phyloP scores from a whole-genome alignment of 2,888 invertebrate species.

The Isoperla grammatica region DNA sequence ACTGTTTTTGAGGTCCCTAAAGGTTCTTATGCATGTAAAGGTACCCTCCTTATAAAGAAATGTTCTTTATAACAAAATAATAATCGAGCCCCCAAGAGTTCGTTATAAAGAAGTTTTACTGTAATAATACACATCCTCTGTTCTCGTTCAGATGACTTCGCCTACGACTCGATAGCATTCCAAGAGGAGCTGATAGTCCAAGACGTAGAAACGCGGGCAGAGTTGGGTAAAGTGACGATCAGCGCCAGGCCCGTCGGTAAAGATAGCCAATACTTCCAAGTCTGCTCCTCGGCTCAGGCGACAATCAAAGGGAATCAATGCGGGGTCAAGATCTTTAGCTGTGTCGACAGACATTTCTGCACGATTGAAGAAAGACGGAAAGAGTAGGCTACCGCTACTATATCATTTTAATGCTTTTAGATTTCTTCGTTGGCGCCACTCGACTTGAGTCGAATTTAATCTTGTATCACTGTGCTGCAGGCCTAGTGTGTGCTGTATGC shows the following conservation, averaged over 20 bases:
- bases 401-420: not conserved
- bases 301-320: not conserved
- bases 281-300: not conserved
- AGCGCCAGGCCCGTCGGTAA: not conserved
- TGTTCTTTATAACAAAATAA: too few species aligned
- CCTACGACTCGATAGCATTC: not conserved
- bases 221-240: slow-evolving; percentile 1
- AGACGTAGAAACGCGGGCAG: not conserved
- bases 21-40: too few species aligned
- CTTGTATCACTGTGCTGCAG: not conserved
- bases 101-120: too few species aligned
- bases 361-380: slow-evolving; percentile 10
- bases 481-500: too few species aligned
- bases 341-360: slow-evolving; percentile 6
- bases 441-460: too few species aligned
- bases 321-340: not conserved
- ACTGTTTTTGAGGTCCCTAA: too few species aligned
- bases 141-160: too few species aligned
- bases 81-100: too few species aligned
- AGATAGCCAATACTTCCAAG: not conserved
- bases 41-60: too few species aligned
- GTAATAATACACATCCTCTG: too few species aligned
- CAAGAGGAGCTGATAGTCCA: slow-evolving; percentile 9
- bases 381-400: slow-evolving; percentile 2
- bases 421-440: too few species aligned